phyloP scores from a whole-genome alignment of 2,113 vertebrate genomes.

The cattle (Bos taurus) region ARS-UCD2.0 NC_037333.1:113365501-113366000 shows the following conservation, averaged over 20 bases:
- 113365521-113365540: background rate
- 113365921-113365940: background rate
- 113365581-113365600: background rate
- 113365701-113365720: background rate
- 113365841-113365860: rapidly evolving
- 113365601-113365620: background rate
- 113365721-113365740: background rate
- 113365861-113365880: background rate
- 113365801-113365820: background rate
- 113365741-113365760: background rate
- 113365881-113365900: background rate
- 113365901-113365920: background rate
- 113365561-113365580: background rate
- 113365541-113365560: background rate
- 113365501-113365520: background rate
- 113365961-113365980: background rate
- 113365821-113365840: rapidly evolving
- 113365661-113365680: rapidly evolving
- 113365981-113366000: rapidly evolving
- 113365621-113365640: rapidly evolving
- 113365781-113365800: background rate
- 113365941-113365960: background rate
- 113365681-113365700: background rate
- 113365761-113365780: background rate
- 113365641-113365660: background rate